Evolutionary conservation across 30 jellyfish, hydroid and myxozoan species (phyloP).

Genomic region (Hydra vulgaris): DNA sequence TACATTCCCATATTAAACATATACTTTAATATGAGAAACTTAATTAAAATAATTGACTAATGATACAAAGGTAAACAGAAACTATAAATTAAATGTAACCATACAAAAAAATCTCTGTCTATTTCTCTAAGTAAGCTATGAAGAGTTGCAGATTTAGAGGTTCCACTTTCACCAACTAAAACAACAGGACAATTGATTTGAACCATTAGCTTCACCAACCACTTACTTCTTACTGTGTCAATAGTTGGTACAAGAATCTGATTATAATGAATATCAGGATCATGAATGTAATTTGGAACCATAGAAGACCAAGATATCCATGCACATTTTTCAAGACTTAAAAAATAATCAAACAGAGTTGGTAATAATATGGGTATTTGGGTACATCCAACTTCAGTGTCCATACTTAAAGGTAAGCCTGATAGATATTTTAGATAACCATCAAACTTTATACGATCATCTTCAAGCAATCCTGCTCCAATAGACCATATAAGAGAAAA

Average conservation of each 20-base stretch:
- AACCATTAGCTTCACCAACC: constrained; percentile 91
- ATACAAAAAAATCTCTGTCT: constrained; percentile 74
- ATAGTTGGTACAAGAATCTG: constrained; percentile 95
- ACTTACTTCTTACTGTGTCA: constrained; percentile 86
- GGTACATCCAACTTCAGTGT: constrained; percentile 61
- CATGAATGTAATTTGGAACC: constrained; percentile 80
- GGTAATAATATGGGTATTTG: constrained; percentile 78
- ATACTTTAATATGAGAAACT: neutral
- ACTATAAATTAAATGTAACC: constrained; percentile 1
- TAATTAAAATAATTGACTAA: no score
- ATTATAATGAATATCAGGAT: constrained; percentile 72
- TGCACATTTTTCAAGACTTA: constrained; percentile 42
- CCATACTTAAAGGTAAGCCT: constrained; percentile 58
- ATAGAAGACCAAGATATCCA: constrained; percentile 93
- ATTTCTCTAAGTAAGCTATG: constrained; percentile 76
- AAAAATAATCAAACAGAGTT: constrained; percentile 70
- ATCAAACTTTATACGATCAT: constrained; percentile 80
- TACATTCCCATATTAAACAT: no score
- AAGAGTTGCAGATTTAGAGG: constrained; percentile 95
- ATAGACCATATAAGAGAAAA: constrained; percentile 93
- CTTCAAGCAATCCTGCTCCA: constrained; percentile 83
- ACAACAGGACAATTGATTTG: constrained; percentile 88
- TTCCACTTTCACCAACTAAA: constrained; percentile 97
- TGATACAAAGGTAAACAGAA: no score
- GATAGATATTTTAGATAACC: constrained; percentile 58